Evolutionary conservation across 2,888 invertebrate genomes (phyloP), one percentile per base, ranked within the genome.

Genomic region (Drosophila limbata): DNA sequence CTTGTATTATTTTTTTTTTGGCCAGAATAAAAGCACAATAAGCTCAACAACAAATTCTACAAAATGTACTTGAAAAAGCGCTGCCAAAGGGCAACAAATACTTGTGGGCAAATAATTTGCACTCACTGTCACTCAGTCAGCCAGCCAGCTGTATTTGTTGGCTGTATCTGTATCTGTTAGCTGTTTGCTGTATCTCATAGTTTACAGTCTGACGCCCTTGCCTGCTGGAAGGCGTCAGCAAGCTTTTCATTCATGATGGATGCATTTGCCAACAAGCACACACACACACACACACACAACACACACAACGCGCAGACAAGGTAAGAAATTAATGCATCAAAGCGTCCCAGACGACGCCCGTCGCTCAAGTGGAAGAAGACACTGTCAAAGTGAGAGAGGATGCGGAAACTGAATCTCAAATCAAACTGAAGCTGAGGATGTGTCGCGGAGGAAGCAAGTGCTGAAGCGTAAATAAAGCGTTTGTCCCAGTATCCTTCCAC

Each of bases 141-240:
- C 28, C 48, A 53, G 59, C 42, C 31, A 56, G 19, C 25, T 47
- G 56, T 15, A 21, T 21, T 44, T 44, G 15, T 40, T 48, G 28
- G 15, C 37, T 48, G 53, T 48, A 47, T 59, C 19, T 65, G 45
- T 69, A 56, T 39, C 51, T 73, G 40, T 57, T 44, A 15, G 44
- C 48, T 59, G 60, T 59, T 56, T 72, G 48, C 59, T 74, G 70
- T 83, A 84, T 90, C 88, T 86, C 63, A 72, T 77, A 82, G 79
- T 90, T 90, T 81, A 90, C 90, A 90, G 90, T 91, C 91, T 84
- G 85, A 90, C 90, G 90, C 91, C 81, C 84, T 69, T 65, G 47
- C 40, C 45, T 33, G 72, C 55, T 21, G 40, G 40, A 40, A 40
- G 40, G 40, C 40, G 40, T 40, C 40, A 40, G 40, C 17, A 47